These are phyloP conservation scores for Podarcis siculus DNA, from an alignment of 2,797 vertebrate genomes.

Conservation along the genomic window DNA sequence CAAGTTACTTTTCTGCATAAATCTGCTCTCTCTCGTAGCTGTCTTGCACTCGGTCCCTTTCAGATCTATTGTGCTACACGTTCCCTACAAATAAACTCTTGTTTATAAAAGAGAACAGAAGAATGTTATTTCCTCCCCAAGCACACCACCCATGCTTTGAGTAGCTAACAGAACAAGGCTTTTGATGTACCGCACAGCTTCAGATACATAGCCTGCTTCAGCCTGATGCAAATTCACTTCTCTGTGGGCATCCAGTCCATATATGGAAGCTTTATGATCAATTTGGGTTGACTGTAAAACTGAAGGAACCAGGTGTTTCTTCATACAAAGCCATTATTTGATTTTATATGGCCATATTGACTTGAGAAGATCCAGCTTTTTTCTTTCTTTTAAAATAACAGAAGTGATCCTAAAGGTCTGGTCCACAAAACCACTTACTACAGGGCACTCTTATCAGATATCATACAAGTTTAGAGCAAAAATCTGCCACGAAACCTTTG, in stretches of 20 bases:
- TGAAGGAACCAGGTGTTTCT: constrained; percentile 20
- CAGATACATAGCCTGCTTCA: not conserved
- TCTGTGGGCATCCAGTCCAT: not conserved
- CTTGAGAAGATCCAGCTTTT: not conserved
- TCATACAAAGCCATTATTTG: not conserved
- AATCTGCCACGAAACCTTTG: too few relatives aligned
- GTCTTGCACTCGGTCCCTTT: not conserved
- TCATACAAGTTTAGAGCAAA: not conserved
- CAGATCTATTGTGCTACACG: not conserved
- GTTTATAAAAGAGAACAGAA: not conserved
- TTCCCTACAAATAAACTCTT: not conserved
- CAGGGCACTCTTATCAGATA: not conserved
- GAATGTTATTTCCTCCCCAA: not conserved
- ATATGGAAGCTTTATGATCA: constrained; percentile 14
- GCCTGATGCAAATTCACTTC: not conserved
- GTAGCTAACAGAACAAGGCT: not conserved
- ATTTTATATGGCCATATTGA: constrained; percentile 5
- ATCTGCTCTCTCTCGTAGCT: not conserved
- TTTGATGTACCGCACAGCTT: not conserved
- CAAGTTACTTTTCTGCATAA: not conserved
- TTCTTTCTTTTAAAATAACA: not conserved
- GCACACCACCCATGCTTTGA: not conserved
- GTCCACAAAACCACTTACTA: not conserved
- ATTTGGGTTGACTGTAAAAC: constrained; percentile 1
- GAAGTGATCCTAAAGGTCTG: not conserved